Conservation (phyloP, 2,797 vertebrate species). For the Periophthalmus magnuspinnatus region DNA sequence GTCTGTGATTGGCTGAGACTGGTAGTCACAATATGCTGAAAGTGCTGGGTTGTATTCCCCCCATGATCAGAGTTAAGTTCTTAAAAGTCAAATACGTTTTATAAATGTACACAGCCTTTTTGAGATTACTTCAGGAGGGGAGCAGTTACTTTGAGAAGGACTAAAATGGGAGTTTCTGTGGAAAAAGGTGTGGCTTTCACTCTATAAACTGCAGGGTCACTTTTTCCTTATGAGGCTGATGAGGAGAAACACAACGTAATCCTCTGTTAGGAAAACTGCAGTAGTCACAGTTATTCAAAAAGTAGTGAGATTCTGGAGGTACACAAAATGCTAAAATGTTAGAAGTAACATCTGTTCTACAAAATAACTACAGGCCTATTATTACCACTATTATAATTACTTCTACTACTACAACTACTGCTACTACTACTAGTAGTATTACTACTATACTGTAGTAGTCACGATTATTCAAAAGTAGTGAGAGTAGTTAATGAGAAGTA, state of each 20-base stretch:
- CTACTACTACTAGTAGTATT: too few relatives aligned
- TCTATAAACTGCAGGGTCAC: constrained; percentile 30
- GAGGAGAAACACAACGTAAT: constrained; percentile 9
- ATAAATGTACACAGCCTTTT: not conserved
- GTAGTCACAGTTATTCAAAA: constrained; percentile 4
- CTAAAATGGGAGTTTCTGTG: constrained; percentile 8
- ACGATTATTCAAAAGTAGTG: not conserved
- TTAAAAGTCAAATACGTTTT: too few relatives aligned
- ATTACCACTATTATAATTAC: not conserved
- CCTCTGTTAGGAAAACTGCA: constrained; percentile 8
- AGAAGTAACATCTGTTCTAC: not conserved
- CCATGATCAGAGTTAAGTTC: too few relatives aligned
- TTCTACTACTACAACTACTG: too few relatives aligned
- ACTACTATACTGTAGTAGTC: not conserved
- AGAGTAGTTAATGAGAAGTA: not conserved
- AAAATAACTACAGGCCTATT: not conserved
- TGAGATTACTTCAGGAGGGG: constrained; percentile 29
- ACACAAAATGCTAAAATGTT: too few relatives aligned
- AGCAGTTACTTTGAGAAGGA: constrained; percentile 13
- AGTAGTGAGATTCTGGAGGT: too few relatives aligned
- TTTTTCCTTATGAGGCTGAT: constrained; percentile 35
- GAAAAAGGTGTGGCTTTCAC: constrained; percentile 37
- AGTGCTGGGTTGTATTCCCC: too few relatives aligned
- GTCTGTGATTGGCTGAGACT: too few relatives aligned
- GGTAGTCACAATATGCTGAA: too few relatives aligned